Base-by-base conservation (phyloP, 2,888 invertebrate species). In the Galeopsomyia nigrocyanea region DNA sequence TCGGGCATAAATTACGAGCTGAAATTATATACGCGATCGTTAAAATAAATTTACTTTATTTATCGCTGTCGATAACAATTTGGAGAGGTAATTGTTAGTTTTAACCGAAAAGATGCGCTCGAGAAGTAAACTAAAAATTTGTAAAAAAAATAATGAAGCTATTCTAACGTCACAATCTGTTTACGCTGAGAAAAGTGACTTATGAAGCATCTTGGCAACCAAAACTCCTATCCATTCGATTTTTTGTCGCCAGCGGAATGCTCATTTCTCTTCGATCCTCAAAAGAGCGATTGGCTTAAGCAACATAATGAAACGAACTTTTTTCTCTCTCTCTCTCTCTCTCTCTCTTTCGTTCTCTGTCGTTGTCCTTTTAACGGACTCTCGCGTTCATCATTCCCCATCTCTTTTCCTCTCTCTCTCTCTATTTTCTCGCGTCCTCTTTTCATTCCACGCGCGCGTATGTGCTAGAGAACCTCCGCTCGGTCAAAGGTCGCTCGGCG, bases 201-300 rank as follows among this genome's bases (percentile, higher is more conserved):
- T 39, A 39, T 10, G 7, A 26, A 39, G 7, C 39, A 39, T 39
- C 39, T 39, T 39, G 1, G 39, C 5, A 26, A 26, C 7, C 39
- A 10, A 39, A 39, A 7, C 13, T 39, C 7, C 5, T 39, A 39
- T 10, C 13, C 7, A 39, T 39, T 10, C 39, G 39, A 39, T 39
- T 39, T 31, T 31, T 39, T 26, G 5, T 3, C 26, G 3, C 46
- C 16, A 58, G 26, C 47, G 9, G 39, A 39, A 31, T 13, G 51
- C 56, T 71, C 50, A 62, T 71, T 71, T 67, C 71, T 71, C 67
- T 72, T 64, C 47, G 50, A 72, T 68, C 68, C 64, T 72, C 64
- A 68, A 55, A 26, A 68, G 68, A 68, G 39, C 72, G 64, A 58
- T 60, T 39, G 68, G 49, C 60, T 55, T 49, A 22, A 31, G 63